These are phyloP conservation scores for Corapipo altera DNA, from an alignment of 2,113 vertebrate species.

Conservation along the genomic window DNA sequence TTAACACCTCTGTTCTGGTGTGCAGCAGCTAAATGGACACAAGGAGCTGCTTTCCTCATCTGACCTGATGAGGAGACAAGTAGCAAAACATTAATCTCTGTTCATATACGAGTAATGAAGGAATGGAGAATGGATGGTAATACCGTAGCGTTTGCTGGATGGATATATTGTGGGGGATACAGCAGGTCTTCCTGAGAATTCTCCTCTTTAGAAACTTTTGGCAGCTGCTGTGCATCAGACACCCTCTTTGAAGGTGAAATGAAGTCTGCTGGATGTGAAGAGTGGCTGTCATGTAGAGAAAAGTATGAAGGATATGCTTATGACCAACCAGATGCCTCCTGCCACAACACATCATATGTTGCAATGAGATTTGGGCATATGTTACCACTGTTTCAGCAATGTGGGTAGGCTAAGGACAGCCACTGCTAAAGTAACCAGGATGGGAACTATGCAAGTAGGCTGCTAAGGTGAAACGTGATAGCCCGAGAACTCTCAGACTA, in stretches of 20 bases:
- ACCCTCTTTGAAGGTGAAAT: not conserved
- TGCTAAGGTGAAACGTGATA: not conserved
- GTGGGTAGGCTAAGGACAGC: not conserved
- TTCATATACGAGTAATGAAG: not conserved
- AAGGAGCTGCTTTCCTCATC: not conserved
- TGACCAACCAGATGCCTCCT: not conserved
- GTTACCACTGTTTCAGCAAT: not conserved
- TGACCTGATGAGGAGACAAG: not conserved
- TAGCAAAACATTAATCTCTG: not conserved
- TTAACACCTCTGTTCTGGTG: not conserved
- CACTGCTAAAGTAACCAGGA: not conserved
- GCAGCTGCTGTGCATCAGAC: not conserved
- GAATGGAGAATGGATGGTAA: not conserved
- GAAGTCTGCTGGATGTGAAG: not conserved
- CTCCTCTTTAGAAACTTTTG: not conserved
- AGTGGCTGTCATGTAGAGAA: not conserved
- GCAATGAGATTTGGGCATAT: not conserved
- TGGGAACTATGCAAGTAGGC: not conserved
- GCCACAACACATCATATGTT: not conserved
- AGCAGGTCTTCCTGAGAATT: not conserved
- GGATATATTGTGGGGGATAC: not conserved
- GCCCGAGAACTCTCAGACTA: not conserved
- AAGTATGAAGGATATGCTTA: not conserved
- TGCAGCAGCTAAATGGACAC: not conserved
- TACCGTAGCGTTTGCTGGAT: rapidly evolving